Conservation (phyloP, 2,888 invertebrate genomes). For the Sabatieria punctata region DNA sequence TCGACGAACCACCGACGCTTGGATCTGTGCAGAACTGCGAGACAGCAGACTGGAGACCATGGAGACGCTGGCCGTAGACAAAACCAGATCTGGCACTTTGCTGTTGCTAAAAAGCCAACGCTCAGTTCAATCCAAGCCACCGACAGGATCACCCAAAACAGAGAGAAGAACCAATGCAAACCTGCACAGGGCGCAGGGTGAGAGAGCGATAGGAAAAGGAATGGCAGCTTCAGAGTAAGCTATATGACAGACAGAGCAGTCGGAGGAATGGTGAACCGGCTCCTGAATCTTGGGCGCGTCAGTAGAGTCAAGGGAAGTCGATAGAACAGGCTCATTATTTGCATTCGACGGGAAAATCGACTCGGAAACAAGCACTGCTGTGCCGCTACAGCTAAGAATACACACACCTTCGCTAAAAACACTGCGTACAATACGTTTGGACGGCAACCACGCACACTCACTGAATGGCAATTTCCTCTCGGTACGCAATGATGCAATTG, state of each 20-base stretch:
- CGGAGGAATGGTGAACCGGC: too few species aligned
- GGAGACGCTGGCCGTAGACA: constrained; percentile 48
- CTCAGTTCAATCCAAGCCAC: too few species aligned
- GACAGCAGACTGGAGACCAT: background rate
- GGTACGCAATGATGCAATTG: constrained; percentile 80
- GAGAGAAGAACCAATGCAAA: too few species aligned
- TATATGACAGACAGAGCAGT: constrained; percentile 53
- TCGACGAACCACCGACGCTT: too few species aligned
- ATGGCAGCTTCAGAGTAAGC: constrained; percentile 60
- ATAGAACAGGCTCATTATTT: too few species aligned
- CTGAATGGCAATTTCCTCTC: constrained; percentile 82
- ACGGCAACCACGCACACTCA: constrained; percentile 31
- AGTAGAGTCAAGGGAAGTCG: too few species aligned
- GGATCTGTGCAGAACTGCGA: too few species aligned
- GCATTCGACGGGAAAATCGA: too few species aligned
- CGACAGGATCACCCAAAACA: too few species aligned
- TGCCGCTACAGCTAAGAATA: constrained; percentile 77
- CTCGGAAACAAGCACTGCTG: constrained; percentile 55
- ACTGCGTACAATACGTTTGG: constrained; percentile 1
- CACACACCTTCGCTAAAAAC: constrained; percentile 72
- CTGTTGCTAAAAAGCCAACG: too few species aligned
- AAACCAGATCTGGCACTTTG: constrained; percentile 78
- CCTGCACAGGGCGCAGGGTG: constrained; percentile 55
- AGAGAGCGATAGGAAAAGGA: constrained; percentile 54
- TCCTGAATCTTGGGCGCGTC: too few species aligned